Evolutionary conservation across 2,888 invertebrate species (phyloP).

Genomic region (Electrophaes corylata): DNA sequence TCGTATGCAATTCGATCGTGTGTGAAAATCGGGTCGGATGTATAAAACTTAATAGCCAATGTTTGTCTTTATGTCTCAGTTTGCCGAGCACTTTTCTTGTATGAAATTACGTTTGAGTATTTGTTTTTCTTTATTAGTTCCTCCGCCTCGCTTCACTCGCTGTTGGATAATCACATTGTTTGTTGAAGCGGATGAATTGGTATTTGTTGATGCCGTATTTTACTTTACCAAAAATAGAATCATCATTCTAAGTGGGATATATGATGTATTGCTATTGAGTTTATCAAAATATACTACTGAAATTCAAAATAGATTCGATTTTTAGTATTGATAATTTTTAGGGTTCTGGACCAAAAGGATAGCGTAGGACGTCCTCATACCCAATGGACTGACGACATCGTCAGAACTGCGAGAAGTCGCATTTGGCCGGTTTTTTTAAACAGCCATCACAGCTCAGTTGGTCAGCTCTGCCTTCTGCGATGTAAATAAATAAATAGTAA

Average conservation of each 20-base stretch:
- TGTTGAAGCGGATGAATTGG: conserved; percentile 19
- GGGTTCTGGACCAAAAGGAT: too few relatives aligned
- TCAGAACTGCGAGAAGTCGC: too few relatives aligned
- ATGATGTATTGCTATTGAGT: too few relatives aligned
- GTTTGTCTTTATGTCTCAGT: conserved; percentile 33
- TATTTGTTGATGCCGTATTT: conserved; percentile 6
- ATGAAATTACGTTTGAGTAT: conserved; percentile 43
- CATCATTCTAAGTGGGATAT: background rate
- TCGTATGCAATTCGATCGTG: background rate
- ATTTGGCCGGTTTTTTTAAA: too few relatives aligned
- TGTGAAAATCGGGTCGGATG: conserved; percentile 14
- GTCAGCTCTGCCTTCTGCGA: too few relatives aligned
- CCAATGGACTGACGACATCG: too few relatives aligned
- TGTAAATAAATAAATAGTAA: too few relatives aligned
- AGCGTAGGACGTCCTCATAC: too few relatives aligned
- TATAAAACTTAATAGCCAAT: conserved; percentile 10
- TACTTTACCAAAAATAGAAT: background rate
- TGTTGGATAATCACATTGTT: conserved; percentile 33
- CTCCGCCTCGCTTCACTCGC: conserved; percentile 32
- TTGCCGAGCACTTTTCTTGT: conserved; percentile 44
- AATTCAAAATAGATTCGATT: too few relatives aligned
- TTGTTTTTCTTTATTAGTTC: conserved; percentile 45
- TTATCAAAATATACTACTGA: too few relatives aligned
- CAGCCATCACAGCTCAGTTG: too few relatives aligned
- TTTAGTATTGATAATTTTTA: too few relatives aligned